Conservation (phyloP, 2,888 invertebrate species). For the Nomada fucata region DNA sequence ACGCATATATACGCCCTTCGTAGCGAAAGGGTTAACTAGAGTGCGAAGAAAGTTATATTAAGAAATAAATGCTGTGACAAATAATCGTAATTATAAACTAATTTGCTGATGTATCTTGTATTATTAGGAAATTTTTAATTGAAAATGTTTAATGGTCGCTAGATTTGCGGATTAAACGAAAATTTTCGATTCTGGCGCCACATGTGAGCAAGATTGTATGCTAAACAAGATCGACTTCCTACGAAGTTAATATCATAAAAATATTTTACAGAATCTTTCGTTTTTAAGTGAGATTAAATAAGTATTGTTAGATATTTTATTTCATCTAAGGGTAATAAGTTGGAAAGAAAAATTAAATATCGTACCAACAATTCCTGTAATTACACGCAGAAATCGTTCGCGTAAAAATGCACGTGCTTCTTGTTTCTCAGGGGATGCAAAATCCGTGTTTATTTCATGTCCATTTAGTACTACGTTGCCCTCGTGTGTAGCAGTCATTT, state of each 20-base stretch:
- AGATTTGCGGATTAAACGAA: constrained; percentile 2
- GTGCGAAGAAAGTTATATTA: no score
- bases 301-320: neutral
- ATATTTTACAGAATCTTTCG: neutral
- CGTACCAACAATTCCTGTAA: constrained; percentile 83
- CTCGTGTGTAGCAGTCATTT: constrained; percentile 63
- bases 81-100: neutral
- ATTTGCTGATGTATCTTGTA: neutral
- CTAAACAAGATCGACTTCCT: neutral
- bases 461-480: constrained; percentile 41
- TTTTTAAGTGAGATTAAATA: neutral
- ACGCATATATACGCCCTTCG: no score
- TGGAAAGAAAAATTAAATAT: neutral
- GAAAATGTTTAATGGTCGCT: constrained; percentile 4
- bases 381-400: constrained; percentile 83
- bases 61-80: no score
- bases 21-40: no score
- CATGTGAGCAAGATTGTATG: constrained; percentile 30
- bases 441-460: constrained; percentile 64
- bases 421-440: constrained; percentile 80
- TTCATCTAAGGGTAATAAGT: neutral
- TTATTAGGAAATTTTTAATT: neutral
- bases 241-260: neutral
- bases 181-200: constrained; percentile 41
- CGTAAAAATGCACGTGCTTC: constrained; percentile 83